Evolutionary conservation across 2,888 invertebrate genomes (phyloP), one percentile per base, ranked within the genome.

Genomic region (Ceraclea dissimilis): DNA sequence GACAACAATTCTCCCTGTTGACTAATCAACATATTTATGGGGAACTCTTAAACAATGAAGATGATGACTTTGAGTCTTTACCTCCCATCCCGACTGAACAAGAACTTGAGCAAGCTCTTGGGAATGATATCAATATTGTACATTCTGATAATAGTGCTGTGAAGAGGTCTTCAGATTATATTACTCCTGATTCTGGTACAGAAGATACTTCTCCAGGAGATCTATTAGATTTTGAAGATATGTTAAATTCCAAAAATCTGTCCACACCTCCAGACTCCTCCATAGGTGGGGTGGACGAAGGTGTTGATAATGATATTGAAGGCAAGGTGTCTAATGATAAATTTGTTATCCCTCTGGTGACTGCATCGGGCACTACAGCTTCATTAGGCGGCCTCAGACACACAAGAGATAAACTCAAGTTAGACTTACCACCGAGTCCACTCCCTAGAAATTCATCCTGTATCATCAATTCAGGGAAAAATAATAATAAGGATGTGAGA

Each of bases 341-440:
- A 34, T 54, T 8, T 62, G 66, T 70, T 17, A 66, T 71, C 1
- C 63, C 67, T 2, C 76, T 76, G 0, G 71, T 73, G 62, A 75
- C 75, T 0, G 61, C 65, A n/a, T 66, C 67, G 2, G 63, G 65
- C 6, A 64, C 66, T n/a, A 64, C 64, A 1, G 65, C 66, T 11
- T 66, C 65, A 0, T 71, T 88, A 8, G 88, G 88, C 19, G 87
- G 87, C 11, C 69, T 88, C 39, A 71, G 88, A 13, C 88, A 88
- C 67, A 87, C 88, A 4, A 73, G 86, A 58, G 84, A 86, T 68
- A 79, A 80, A 61, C 75, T 89, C 16, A 88, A 86, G 67, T 73
- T 88, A 10, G 86, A 88, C 69, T 71, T 89, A 22, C 81, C 82
- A 0, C 80, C 80, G 1, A 80, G 79, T 64, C 82, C 82, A 0